These are phyloP conservation scores for Eumacrocentrus americanus DNA, from an alignment of 2,888 invertebrate species.

Conservation along the genomic window DNA sequence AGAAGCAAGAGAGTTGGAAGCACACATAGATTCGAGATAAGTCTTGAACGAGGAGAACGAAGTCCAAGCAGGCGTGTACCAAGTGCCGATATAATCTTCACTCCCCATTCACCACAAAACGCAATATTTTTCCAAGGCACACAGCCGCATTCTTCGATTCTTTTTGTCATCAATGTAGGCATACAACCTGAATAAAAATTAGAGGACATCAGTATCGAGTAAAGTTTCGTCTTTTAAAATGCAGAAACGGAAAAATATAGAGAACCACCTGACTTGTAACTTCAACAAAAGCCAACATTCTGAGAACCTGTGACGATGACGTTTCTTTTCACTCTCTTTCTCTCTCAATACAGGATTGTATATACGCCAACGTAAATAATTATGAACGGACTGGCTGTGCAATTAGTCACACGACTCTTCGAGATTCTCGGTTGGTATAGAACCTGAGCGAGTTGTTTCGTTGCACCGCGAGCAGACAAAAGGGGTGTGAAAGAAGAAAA, in stretches of 20 bases:
- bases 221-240: too few relatives aligned
- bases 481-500: conserved; percentile 12
- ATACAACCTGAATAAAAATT: background rate
- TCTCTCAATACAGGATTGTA: too few relatives aligned
- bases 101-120: conserved; percentile 18
- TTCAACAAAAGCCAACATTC: too few relatives aligned
- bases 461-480: conserved; percentile 16
- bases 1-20: conserved; percentile 36
- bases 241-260: too few relatives aligned
- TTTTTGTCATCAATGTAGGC: background rate
- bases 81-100: conserved; percentile 31
- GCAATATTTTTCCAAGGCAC: conserved; percentile 9
- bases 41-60: conserved; percentile 31
- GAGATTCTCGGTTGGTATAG: background rate
- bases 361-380: conserved; percentile 21
- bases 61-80: conserved; percentile 31
- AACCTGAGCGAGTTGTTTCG: background rate
- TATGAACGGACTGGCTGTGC: conserved; percentile 14
- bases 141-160: background rate
- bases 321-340: too few relatives aligned
- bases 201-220: too few relatives aligned
- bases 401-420: conserved; percentile 28
- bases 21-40: conserved; percentile 39
- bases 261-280: too few relatives aligned
- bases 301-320: too few relatives aligned